Percentiles rank a stretch among this genome's conserved stretches.
These are phyloP conservation scores for Vanessa atalanta DNA, from an alignment of 1,140 invertebrate genomes.

Conservation along the genomic window DNA sequence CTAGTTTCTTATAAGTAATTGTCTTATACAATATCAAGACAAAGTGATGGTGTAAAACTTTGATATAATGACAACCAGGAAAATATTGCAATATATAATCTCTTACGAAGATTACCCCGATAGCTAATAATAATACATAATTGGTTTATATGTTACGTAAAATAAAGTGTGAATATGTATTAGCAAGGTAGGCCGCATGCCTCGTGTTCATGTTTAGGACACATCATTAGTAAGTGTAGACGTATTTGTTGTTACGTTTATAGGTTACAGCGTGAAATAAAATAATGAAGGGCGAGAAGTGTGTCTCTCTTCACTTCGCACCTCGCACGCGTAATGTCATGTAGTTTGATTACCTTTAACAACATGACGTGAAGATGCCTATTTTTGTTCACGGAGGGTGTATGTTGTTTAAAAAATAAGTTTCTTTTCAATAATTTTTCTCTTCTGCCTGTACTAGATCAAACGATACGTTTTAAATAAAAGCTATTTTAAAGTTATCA, in stretches of 20 bases:
- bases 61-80: too few relatives aligned
- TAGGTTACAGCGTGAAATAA: slow-evolving; percentile 62
- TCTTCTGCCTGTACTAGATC: too few relatives aligned
- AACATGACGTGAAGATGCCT: slow-evolving; percentile 47
- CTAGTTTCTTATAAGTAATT: too few relatives aligned
- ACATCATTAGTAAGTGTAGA: slow-evolving; percentile 59
- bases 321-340: slow-evolving; percentile 72
- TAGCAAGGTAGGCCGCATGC: background rate
- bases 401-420: slow-evolving; percentile 7
- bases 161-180: background rate
- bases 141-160: slow-evolving; percentile 6
- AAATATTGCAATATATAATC: background rate
- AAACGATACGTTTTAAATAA: too few relatives aligned
- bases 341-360: slow-evolving; percentile 61
- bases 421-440: background rate
- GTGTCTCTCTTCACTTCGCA: slow-evolving; percentile 68
- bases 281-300: slow-evolving; percentile 59
- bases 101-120: background rate
- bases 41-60: too few relatives aligned
- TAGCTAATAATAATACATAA: background rate
- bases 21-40: too few relatives aligned
- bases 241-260: slow-evolving; percentile 63
- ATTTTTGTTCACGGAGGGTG: slow-evolving; percentile 60
- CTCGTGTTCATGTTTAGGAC: slow-evolving; percentile 37
- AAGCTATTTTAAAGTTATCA: too few relatives aligned